Evolutionary conservation across 2,888 invertebrate species (phyloP).

Genomic region (Drosophila meridionalis): DNA sequence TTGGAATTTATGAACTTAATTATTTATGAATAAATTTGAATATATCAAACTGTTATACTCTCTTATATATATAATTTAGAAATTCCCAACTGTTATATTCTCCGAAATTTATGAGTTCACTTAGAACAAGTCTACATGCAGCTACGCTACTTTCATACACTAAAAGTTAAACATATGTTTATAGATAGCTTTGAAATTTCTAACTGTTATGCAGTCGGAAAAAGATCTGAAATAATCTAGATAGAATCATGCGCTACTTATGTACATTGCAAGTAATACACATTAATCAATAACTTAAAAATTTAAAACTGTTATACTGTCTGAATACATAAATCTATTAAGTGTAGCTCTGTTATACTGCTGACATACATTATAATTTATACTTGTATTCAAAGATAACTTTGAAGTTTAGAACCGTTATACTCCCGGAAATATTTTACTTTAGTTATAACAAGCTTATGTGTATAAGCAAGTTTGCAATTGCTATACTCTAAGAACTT

Average conservation of each 20-base stretch:
- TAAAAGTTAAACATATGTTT: neutral
- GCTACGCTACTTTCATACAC: neutral
- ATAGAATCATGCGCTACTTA: no score
- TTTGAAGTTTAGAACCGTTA: neutral
- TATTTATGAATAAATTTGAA: neutral
- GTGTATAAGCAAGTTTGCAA: no score
- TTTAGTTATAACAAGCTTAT: no score
- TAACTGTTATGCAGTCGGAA: neutral
- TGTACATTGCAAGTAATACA: no score
- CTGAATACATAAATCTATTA: neutral
- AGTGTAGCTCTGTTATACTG: no score
- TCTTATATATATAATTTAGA: neutral
- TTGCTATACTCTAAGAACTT: no score
- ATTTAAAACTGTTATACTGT: neutral
- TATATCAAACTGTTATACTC: neutral
- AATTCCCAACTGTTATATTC: neutral
- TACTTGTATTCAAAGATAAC: neutral
- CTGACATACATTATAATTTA: neutral
- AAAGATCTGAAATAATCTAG: no score
- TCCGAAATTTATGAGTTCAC: neutral
- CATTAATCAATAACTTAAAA: neutral
- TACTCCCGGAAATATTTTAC: neutral
- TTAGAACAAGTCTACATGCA: neutral
- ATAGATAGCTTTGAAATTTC: neutral
- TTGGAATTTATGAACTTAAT: neutral